Conservation (phyloP, 2,888 invertebrate species). For the Cheilosia soror region DNA sequence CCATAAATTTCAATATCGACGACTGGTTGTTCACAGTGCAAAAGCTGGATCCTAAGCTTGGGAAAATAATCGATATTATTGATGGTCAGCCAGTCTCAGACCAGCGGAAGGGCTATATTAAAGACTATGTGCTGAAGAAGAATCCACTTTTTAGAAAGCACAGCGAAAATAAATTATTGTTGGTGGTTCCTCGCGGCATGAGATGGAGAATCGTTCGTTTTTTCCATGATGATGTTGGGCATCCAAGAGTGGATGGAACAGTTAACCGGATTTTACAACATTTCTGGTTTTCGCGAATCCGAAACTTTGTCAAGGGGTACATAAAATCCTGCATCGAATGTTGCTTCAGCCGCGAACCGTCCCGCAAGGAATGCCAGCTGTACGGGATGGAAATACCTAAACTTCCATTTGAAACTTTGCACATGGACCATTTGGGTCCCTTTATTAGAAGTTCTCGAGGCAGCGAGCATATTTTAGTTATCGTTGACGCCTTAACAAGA, state of each 20-base stretch:
- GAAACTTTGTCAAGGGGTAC: constrained; percentile 49
- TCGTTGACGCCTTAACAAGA: constrained; percentile 55
- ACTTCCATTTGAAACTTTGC: constrained; percentile 15
- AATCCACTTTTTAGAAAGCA: constrained; percentile 44
- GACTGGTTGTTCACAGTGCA: not conserved
- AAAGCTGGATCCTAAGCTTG: not conserved
- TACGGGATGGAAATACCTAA: constrained; percentile 60
- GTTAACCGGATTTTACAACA: constrained; percentile 28
- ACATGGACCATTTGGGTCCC: no score
- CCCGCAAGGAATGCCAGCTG: constrained; percentile 36
- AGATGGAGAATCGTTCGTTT: constrained; percentile 39
- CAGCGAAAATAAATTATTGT: not conserved
- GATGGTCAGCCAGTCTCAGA: not conserved
- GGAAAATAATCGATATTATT: constrained; percentile 21
- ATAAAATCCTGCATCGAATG: constrained; percentile 54
- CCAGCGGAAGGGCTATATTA: not conserved
- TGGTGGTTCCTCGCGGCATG: constrained; percentile 28
- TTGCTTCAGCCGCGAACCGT: constrained; percentile 45
- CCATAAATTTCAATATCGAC: not conserved
- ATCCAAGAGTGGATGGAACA: constrained; percentile 50
- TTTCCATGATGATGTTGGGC: constrained; percentile 56
- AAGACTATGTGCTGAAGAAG: constrained; percentile 16
- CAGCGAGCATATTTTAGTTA: constrained; percentile 33
- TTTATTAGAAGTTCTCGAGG: constrained; percentile 41
- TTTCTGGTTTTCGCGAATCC: constrained; percentile 49